A percentile compares a stretch with the other conserved stretches of the same genome.
phyloP scores from a whole-genome alignment of 2,888 invertebrate genomes.

The Drosophila bunnanda region DNA sequence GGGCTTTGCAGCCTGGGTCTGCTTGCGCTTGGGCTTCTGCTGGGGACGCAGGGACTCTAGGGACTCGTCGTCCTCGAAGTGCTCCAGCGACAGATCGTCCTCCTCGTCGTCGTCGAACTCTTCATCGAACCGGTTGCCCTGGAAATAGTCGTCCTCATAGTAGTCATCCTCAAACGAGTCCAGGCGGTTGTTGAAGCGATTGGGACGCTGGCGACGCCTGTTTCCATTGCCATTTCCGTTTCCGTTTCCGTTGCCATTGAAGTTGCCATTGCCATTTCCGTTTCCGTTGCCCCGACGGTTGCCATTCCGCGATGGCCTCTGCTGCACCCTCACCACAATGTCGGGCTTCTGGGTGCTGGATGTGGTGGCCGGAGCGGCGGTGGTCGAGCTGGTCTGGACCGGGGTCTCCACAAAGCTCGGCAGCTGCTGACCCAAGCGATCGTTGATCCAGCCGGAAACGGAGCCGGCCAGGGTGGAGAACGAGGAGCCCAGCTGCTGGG shows the following conservation, averaged over 20 bases:
- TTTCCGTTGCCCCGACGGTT: slow-evolving; percentile 51
- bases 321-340: slow-evolving; percentile 78
- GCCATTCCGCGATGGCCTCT: slow-evolving; percentile 54
- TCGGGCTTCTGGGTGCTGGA: slow-evolving; percentile 76
- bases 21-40: slow-evolving; percentile 31
- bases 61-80: slow-evolving; percentile 48
- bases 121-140: slow-evolving; percentile 55
- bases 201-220: slow-evolving; percentile 63
- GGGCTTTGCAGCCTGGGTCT: slow-evolving; percentile 5
- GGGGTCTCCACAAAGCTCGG: slow-evolving; percentile 76
- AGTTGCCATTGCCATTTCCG: slow-evolving; percentile 33
- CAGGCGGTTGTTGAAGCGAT: slow-evolving; percentile 58
- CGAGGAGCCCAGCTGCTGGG: slow-evolving; percentile 76
- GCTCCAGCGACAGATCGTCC: slow-evolving; percentile 49
- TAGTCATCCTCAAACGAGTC: slow-evolving; percentile 67
- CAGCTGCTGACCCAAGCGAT: slow-evolving; percentile 74
- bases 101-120: slow-evolving; percentile 51
- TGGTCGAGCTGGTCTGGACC: slow-evolving; percentile 56
- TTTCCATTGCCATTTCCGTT: slow-evolving; percentile 42
- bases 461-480: slow-evolving; percentile 79
- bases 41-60: slow-evolving; percentile 49
- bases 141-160: slow-evolving; percentile 64
- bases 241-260: slow-evolving; percentile 34
- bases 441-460: slow-evolving; percentile 81
- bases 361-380: slow-evolving; percentile 42